These are phyloP conservation scores for Trogon surrucura DNA, from an alignment of 2,113 vertebrate genomes.

Conservation along the genomic window DNA sequence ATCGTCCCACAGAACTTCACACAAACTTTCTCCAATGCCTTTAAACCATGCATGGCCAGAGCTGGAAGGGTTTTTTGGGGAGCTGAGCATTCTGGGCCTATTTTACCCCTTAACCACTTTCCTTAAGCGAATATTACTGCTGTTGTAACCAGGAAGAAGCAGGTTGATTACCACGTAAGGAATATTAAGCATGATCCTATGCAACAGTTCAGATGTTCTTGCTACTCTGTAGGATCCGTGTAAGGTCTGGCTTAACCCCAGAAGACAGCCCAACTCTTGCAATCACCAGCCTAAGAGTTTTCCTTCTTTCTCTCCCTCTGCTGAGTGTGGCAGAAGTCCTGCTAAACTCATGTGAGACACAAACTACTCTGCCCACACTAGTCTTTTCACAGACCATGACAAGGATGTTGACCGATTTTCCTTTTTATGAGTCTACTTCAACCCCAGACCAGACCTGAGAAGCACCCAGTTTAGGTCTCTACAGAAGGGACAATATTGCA, in stretches of 20 bases:
- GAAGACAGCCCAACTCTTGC: neutral
- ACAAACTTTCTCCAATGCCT: neutral
- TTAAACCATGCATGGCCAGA: neutral
- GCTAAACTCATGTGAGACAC: fast-evolving
- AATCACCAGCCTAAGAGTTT: neutral
- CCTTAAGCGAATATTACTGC: neutral
- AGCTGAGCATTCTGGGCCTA: neutral
- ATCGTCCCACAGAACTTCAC: neutral
- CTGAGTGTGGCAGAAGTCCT: neutral
- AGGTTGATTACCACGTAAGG: neutral
- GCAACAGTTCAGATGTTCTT: neutral
- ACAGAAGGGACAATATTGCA: neutral
- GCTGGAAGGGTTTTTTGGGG: neutral
- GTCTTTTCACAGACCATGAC: neutral
- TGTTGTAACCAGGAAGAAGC: neutral
- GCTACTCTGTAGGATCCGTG: neutral
- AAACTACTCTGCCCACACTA: neutral
- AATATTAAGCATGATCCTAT: neutral
- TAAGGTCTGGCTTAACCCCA: neutral
- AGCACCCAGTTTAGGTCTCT: neutral
- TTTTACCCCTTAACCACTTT: neutral
- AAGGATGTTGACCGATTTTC: neutral
- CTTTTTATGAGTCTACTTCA: neutral
- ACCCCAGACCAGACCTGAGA: fast-evolving
- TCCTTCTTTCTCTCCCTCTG: neutral